These are phyloP conservation scores for Squalus acanthias DNA, from an alignment of 2,797 vertebrate species.

Conservation along the genomic window DNA sequence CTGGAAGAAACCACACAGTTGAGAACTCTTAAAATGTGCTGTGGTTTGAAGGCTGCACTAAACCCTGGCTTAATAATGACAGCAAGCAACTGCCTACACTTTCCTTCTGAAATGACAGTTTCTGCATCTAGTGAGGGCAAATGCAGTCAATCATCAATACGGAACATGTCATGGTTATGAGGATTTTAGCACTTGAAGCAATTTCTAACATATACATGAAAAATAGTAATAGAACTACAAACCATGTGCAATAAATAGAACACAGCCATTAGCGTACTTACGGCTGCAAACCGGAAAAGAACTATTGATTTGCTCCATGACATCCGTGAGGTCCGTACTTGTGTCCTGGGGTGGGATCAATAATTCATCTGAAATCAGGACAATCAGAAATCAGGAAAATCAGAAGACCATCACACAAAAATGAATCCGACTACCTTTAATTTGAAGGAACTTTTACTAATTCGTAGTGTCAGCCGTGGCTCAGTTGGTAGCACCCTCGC, in stretches of 20 bases:
- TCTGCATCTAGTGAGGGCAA: not conserved
- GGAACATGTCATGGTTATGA: not conserved
- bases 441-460: not conserved
- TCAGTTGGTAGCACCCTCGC: too few species aligned
- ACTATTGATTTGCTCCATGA: constrained; percentile 96
- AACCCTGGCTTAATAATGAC: not conserved
- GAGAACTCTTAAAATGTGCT: not conserved
- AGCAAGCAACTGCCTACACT: not conserved
- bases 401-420: not conserved
- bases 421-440: too few species aligned
- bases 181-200: not conserved
- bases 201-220: not conserved
- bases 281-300: constrained; percentile 85
- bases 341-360: constrained; percentile 73
- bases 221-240: not conserved
- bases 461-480: too few species aligned
- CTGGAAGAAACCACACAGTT: not conserved
- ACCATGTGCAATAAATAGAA: not conserved
- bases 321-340: constrained; percentile 84
- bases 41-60: not conserved
- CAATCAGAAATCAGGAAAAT: constrained; percentile 44
- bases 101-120: not conserved
- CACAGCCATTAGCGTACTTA: constrained; percentile 61
- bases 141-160: not conserved
- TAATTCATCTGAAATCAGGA: constrained; percentile 70